Percentiles rank a stretch among this genome's conserved stretches.
phyloP scores from a whole-genome alignment of 2,888 invertebrate genomes.

The Tachina fera region DNA sequence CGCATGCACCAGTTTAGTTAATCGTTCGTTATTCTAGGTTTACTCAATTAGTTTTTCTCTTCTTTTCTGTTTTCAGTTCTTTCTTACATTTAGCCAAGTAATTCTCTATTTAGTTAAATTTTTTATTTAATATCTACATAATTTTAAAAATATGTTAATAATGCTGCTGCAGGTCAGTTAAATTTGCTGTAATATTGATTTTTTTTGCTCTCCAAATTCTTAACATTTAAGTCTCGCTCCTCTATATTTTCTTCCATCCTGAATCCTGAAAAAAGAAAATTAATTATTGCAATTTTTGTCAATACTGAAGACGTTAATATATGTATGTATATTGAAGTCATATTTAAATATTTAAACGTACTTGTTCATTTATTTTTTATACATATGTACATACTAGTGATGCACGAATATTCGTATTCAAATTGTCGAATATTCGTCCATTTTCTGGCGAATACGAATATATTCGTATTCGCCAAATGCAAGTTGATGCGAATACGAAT shows the following conservation, averaged over 20 bases:
- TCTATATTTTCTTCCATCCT: background rate
- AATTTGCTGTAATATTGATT: conserved; percentile 65
- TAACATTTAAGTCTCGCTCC: conserved; percentile 25
- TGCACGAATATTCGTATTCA: too few species aligned
- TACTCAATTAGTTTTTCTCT: conserved; percentile 32
- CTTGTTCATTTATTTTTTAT: too few species aligned
- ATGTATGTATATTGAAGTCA: background rate
- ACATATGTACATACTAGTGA: too few species aligned
- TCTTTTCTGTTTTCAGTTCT: conserved; percentile 9
- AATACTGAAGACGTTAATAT: conserved; percentile 13
- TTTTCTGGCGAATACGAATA: too few species aligned
- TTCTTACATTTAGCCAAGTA: conserved; percentile 1
- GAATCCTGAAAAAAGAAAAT: background rate
- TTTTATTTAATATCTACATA: background rate
- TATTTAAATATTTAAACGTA: too few species aligned
- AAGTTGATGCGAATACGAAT: too few species aligned
- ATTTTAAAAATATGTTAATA: conserved; percentile 65
- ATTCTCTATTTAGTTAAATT: conserved; percentile 28
- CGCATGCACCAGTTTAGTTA: conserved; percentile 25
- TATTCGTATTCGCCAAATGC: too few species aligned
- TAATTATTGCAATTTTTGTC: background rate
- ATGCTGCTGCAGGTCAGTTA: conserved; percentile 68
- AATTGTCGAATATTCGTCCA: too few species aligned
- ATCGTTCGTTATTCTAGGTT: background rate
- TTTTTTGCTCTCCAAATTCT: conserved; percentile 53